phyloP scores from a whole-genome alignment of 2,113 vertebrate genomes.

The Prinia subflava region DNA sequence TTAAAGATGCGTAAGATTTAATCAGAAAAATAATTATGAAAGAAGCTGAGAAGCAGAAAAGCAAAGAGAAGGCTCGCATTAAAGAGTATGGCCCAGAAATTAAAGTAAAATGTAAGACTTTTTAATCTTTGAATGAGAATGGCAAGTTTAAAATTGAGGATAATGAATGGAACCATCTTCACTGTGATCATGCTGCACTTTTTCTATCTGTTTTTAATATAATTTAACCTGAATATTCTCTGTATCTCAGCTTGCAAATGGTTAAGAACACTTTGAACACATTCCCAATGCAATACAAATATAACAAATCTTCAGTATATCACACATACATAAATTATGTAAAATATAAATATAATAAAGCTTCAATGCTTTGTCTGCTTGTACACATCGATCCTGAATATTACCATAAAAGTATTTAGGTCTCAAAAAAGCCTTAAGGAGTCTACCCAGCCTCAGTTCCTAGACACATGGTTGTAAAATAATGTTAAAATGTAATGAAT shows the following conservation, averaged over 20 bases:
- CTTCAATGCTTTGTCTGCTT: background rate
- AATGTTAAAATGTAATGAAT: constrained; percentile 11
- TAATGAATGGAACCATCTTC: background rate
- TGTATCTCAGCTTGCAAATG: background rate
- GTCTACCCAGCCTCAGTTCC: constrained; percentile 63
- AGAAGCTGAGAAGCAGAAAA: background rate
- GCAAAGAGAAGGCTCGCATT: background rate
- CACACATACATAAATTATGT: background rate
- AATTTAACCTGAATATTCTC: background rate
- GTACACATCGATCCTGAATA: background rate
- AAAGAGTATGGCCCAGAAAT: background rate
- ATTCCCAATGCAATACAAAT: background rate
- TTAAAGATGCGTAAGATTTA: background rate
- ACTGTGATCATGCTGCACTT: background rate
- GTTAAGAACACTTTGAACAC: background rate
- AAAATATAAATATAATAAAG: background rate
- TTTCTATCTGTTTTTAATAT: background rate
- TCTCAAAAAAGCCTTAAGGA: constrained; percentile 18
- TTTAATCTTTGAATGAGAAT: background rate
- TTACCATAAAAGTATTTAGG: background rate
- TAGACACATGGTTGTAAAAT: background rate
- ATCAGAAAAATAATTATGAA: background rate
- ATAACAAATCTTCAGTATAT: background rate
- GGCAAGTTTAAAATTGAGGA: background rate
- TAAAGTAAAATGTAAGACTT: background rate